phyloP scores from a whole-genome alignment of 1,140 invertebrate genomes.

The Drosophila kepulauana region DNA sequence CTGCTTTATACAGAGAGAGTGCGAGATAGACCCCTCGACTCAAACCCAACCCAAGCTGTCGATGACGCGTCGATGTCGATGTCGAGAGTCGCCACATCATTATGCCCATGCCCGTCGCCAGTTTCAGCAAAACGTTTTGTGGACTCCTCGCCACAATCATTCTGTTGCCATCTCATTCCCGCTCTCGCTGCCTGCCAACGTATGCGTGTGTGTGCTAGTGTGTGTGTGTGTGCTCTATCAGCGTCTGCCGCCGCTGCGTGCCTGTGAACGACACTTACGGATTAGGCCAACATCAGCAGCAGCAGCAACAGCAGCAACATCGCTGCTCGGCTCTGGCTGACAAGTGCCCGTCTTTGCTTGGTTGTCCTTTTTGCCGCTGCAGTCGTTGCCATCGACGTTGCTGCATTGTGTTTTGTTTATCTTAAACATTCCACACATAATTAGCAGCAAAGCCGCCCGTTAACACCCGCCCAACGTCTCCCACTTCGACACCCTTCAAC shows the following conservation, averaged over 20 bases:
- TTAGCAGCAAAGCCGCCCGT: conserved; percentile 69
- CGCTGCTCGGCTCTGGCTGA: conserved; percentile 40
- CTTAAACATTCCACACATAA: conserved; percentile 82
- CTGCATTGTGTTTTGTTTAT: conserved; percentile 78
- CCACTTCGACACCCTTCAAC: neutral
- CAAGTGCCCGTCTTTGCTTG: conserved; percentile 65
- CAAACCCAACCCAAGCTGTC: conserved; percentile 54
- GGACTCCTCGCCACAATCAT: conserved; percentile 9
- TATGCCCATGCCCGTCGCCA: conserved; percentile 43
- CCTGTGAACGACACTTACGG: conserved; percentile 81
- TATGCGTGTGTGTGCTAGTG: conserved; percentile 66
- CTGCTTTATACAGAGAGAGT: neutral
- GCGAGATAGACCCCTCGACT: no score
- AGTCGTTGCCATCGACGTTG: conserved; percentile 16
- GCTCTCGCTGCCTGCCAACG: conserved; percentile 1
- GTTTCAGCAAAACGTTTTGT: neutral
- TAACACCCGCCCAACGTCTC: conserved; percentile 13
- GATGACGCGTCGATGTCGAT: conserved; percentile 80
- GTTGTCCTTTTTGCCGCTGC: conserved; percentile 74
- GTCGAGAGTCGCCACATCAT: conserved; percentile 67
- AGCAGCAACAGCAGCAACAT: conserved; percentile 35
- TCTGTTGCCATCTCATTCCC: conserved; percentile 5
- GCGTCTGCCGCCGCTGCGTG: conserved; percentile 73
- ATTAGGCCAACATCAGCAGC: conserved; percentile 70
- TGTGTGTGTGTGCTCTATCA: conserved; percentile 80